These are phyloP conservation scores for Halichoeres trimaculatus DNA, from an alignment of 2,113 vertebrate species.

Conservation along the genomic window DNA sequence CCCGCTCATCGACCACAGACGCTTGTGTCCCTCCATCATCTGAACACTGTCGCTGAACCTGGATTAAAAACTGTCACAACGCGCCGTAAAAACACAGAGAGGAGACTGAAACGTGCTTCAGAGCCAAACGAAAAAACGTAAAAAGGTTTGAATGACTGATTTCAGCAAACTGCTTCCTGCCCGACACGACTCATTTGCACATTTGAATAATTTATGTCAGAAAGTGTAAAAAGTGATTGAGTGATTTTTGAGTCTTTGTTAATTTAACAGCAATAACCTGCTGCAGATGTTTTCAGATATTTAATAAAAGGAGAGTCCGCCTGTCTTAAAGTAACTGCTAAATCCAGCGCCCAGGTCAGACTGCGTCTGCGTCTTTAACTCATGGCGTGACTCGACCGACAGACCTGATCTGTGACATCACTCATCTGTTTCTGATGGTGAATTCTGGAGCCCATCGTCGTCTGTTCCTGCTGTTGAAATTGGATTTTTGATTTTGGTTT, in stretches of 20 bases:
- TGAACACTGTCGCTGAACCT: not conserved
- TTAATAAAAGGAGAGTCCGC: not conserved
- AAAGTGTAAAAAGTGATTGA: not conserved
- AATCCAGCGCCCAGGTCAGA: too few species aligned
- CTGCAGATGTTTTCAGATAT: conserved; percentile 6
- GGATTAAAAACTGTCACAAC: conserved; percentile 1
- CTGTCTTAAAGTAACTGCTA: conserved; percentile 2
- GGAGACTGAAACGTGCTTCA: not conserved
- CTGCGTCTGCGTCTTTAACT: too few species aligned
- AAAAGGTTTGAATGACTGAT: not conserved
- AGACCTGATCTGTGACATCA: too few species aligned
- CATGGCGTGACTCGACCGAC: too few species aligned
- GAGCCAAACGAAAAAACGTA: not conserved
- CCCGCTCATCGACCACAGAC: conserved; percentile 61
- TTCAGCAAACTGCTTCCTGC: not conserved
- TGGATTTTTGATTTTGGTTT: too few species aligned
- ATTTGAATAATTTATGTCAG: conserved; percentile 38
- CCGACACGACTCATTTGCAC: conserved; percentile 32
- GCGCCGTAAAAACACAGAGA: conserved; percentile 12
- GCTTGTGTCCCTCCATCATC: conserved; percentile 43
- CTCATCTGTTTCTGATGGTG: too few species aligned
- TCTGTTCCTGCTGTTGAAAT: too few species aligned
- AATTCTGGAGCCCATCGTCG: too few species aligned
- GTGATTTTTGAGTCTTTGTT: conserved; percentile 11
- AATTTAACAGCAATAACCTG: conserved; percentile 34